Evolutionary conservation across 1,140 invertebrate genomes (phyloP), one percentile per base, ranked within the genome.

Genomic region (Lordiphosa collinella): DNA sequence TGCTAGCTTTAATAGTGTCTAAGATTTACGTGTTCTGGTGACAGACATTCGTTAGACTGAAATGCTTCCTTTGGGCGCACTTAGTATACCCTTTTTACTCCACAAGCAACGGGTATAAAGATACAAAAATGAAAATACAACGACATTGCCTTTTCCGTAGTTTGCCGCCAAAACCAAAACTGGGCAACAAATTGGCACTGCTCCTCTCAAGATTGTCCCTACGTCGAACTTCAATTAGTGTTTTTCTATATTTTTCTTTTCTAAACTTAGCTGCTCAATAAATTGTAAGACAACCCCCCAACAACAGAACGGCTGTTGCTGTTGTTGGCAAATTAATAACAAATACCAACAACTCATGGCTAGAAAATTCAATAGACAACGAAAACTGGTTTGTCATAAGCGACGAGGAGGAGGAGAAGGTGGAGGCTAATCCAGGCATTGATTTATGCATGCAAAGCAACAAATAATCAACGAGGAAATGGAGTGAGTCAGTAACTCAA

Each of bases 171-270:
- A 38, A 37, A 38, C 76, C 76, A 74, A 80, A 80, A 71, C 59
- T 50, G 65, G 76, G 12, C 55, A 54, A 25, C 62, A 31, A 53
- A 9, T 14, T 67, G 65, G n/a, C n/a, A n/a, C n/a, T n/a, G 65
- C 72, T 72, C 59, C 32, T 55, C 32, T 54, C 29, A 49, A 44
- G 40, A 62, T 66, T 48, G 14, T 53, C 49, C 56, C 31, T 4
- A 52, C 69, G 69, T 70, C 56, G 40, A 82, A 80, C 76, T 80
- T 82, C 60, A 82, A 82, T 80, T 82, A 75, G 70, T 65, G 11
- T n/a, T 4, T 37, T 6, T 16, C 14, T 16, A 16, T 16, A 16
- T 3, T 37, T 37, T 12, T 37, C 13, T 67, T 71, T 74, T 82
- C 50, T 80, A 75, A 75, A 82, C 76, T 75, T 66, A 70, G 75